These are phyloP conservation scores for Trichomalopsis sarcophagae DNA, from an alignment of 1,140 invertebrate species.

Conservation along the genomic window DNA sequence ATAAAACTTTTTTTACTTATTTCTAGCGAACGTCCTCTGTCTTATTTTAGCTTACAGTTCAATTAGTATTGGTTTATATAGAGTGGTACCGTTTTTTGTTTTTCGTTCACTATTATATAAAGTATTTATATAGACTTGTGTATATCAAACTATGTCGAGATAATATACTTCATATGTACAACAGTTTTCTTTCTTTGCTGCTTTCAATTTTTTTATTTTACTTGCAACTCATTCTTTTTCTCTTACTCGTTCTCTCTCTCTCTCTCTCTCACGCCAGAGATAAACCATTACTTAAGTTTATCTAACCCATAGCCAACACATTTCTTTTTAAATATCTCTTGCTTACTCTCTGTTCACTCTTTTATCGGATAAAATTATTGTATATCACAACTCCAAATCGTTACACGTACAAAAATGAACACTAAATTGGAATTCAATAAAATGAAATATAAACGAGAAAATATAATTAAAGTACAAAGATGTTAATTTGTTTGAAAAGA, in stretches of 20 bases:
- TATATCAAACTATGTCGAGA: conserved; percentile 73
- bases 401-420: conserved; percentile 64
- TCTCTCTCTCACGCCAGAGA: conserved; percentile 58
- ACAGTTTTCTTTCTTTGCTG: conserved; percentile 59
- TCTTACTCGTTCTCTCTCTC: conserved; percentile 40
- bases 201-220: conserved; percentile 52
- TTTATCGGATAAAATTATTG: conserved; percentile 56
- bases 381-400: conserved; percentile 69
- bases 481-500: conserved; percentile 48
- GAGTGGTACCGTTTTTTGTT: conserved; percentile 68
- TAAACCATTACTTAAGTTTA: conserved; percentile 55
- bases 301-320: conserved; percentile 51
- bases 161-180: conserved; percentile 71
- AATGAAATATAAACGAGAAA: conserved; percentile 52
- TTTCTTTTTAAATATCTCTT: conserved; percentile 52
- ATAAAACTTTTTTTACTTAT: conserved; percentile 71
- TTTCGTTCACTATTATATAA: conserved; percentile 67
- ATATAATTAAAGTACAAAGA: conserved; percentile 40
- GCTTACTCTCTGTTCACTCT: conserved; percentile 50
- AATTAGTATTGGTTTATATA: conserved; percentile 64
- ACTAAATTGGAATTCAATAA: conserved; percentile 63
- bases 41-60: conserved; percentile 59
- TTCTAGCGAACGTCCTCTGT: conserved; percentile 66
- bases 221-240: conserved; percentile 42
- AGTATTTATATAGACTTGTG: conserved; percentile 73